Evolutionary conservation across 2,113 vertebrate species (phyloP), one percentile per base, ranked within the genome.

Genomic region (Hippocampus mohnikei): DNA sequence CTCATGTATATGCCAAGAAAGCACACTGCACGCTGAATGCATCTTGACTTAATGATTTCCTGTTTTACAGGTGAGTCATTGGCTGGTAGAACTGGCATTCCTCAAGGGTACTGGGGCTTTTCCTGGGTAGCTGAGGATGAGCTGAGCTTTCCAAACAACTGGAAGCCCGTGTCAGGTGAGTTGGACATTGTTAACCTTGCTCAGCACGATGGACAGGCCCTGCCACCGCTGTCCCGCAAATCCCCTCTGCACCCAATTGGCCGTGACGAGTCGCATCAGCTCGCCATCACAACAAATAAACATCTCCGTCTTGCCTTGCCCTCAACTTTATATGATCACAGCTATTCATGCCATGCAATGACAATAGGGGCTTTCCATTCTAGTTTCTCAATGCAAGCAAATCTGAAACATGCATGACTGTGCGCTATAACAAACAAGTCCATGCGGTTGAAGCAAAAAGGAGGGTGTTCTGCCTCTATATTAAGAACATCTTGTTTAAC

Each of bases 41-140:
- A 18, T 59, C 29, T 16, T 27, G 12, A 9, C 25, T 15, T 40
- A 37, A 37, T 9, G 7, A 18, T 40, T 79, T 3, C 23, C 75
- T 20, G 78, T 70, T 52, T 77, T 73, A 1, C 85, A 92, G 91
- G 85, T 59, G 81, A 89, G 46, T 60, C 71, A 3, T 23, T 66
- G 70, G 46, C 67, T 29, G 75, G 80, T 9, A 77, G 59, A 62
- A 60, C 70, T 29, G 71, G 70, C 21, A 27, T 84, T 78, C 84
- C 91, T 58, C 53, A 69, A 76, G 89, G 87, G 20, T 91, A 91
- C 86, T 93, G 93, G 93, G 93, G 86, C 85, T 93, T 93, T 76
- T 93, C 91, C 70, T 93, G 93, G 93, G 84, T 91, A 44, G 87
- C 91, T 1, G 88, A 92, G 82, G 91, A 93, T 20, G 85, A 90